phyloP scores from a whole-genome alignment of 2,797 vertebrate species.

The Crax fasciolata region DNA sequence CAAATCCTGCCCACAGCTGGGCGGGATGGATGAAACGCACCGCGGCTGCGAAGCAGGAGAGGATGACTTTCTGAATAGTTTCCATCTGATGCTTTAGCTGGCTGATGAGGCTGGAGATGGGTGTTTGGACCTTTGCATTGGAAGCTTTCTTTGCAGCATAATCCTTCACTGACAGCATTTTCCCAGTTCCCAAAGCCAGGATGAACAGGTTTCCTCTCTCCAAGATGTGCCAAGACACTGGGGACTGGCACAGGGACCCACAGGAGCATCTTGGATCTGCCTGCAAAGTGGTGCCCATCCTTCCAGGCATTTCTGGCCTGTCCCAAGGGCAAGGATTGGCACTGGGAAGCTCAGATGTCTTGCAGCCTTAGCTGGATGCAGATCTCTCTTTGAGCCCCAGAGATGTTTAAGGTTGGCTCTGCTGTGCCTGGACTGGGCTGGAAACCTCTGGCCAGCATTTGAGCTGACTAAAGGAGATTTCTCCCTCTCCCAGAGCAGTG shows the following conservation, averaged over 20 bases:
- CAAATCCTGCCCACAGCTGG: background rate
- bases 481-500: background rate
- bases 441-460: conserved; percentile 13
- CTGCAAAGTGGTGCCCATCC: background rate
- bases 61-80: conserved; percentile 22
- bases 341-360: background rate
- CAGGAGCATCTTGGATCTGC: background rate
- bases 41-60: background rate
- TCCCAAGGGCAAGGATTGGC: background rate
- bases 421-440: background rate
- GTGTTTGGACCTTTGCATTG: background rate
- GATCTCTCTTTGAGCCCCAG: background rate
- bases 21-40: background rate
- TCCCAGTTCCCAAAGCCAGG: background rate
- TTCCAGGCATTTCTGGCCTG: background rate
- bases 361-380: background rate
- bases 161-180: background rate
- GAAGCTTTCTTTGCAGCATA: background rate
- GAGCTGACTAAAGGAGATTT: conserved; percentile 19
- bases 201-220: conserved; percentile 25
- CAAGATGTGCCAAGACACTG: fast-evolving
- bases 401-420: background rate
- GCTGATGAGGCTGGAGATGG: background rate
- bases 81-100: conserved; percentile 1
- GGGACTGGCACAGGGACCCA: too few relatives aligned